phyloP scores from a whole-genome alignment of 2,797 vertebrate species.

The Chloroceryle amazona region DNA sequence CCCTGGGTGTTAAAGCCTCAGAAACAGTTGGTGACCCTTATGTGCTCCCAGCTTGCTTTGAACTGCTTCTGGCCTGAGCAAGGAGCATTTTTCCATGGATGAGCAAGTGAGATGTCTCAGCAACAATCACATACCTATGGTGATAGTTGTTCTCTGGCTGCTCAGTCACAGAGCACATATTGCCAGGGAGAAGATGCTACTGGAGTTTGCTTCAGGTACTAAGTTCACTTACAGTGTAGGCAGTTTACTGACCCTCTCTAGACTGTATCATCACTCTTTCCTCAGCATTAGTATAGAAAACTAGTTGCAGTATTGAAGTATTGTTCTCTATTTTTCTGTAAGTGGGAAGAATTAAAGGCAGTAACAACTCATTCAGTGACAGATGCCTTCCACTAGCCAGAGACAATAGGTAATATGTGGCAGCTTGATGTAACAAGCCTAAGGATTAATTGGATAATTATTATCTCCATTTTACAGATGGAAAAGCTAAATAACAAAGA shows the following conservation, averaged over 20 bases:
- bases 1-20: background rate
- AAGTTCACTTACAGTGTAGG: background rate
- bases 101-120: background rate
- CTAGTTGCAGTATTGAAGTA: background rate
- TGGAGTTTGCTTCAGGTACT: background rate
- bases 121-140: background rate
- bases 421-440: background rate
- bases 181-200: background rate
- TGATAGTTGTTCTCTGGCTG: background rate
- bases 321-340: background rate
- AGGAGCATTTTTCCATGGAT: background rate
- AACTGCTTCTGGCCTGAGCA: background rate
- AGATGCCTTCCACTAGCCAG: background rate
- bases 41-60: background rate
- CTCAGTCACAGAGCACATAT: background rate
- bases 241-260: background rate
- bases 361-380: background rate
- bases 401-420: background rate
- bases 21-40: background rate
- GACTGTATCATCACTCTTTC: background rate
- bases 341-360: background rate
- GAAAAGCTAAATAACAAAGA: conserved; percentile 8
- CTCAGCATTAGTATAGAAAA: background rate
- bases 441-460: background rate
- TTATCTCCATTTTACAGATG: background rate